Evolutionary conservation across 30 jellyfish, hydroid and myxozoan species (phyloP).

Genomic region (Aurelia aurita): DNA sequence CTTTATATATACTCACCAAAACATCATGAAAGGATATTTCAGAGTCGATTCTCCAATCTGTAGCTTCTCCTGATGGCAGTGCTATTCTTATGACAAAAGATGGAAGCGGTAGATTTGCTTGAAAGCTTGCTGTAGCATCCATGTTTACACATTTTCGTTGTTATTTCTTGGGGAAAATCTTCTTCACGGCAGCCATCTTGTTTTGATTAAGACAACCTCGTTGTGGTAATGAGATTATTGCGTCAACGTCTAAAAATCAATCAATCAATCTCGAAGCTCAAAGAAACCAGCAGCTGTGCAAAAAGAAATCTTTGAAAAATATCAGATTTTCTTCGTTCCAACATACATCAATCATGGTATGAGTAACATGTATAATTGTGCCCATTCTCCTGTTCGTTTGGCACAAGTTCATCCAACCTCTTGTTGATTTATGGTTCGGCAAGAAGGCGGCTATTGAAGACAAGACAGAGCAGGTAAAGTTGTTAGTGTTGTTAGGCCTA

Average conservation of each 20-base stretch:
- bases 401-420: constrained; percentile 91
- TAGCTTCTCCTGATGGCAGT: constrained; percentile 76
- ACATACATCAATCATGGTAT: constrained; percentile 55
- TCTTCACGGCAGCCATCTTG: background rate
- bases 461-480: too few species aligned
- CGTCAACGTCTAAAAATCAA: too few species aligned
- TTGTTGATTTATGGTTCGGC: constrained; percentile 71
- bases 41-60: constrained; percentile 90
- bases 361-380: constrained; percentile 86
- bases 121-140: constrained; percentile 27
- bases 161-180: too few species aligned
- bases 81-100: constrained; percentile 82
- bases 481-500: too few species aligned
- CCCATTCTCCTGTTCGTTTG: constrained; percentile 83
- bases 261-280: too few species aligned
- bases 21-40: constrained; percentile 85
- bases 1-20: constrained; percentile 54
- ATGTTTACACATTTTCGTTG: background rate
- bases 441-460: constrained; percentile 30
- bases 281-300: too few species aligned
- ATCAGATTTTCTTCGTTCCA: too few species aligned
- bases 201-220: background rate
- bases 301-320: too few species aligned
- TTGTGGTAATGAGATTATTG: background rate
- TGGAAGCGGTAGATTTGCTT: constrained; percentile 15